Evolutionary conservation across 2,113 vertebrate genomes (phyloP).

Genomic region (Pelusios castaneus): DNA sequence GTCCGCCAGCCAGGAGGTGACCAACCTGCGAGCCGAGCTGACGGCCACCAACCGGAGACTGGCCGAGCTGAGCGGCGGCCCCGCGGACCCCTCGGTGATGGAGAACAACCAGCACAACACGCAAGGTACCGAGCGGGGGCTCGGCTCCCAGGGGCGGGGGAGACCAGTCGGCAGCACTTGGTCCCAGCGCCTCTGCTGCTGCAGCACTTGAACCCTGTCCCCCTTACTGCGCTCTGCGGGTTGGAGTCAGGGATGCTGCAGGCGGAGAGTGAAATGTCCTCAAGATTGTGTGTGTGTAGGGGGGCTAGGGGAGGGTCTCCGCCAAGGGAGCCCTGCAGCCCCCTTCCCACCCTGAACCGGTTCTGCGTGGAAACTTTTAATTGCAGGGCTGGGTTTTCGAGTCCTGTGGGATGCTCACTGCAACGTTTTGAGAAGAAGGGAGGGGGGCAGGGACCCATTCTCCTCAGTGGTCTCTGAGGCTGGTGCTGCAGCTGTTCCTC

Average conservation of each 20-base stretch:
- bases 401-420: not conserved
- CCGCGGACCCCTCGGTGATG: constrained; percentile 69
- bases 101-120: constrained; percentile 85
- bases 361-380: not conserved
- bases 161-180: too few species aligned
- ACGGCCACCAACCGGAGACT: constrained; percentile 89
- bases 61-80: constrained; percentile 83
- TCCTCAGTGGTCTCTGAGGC: not conserved
- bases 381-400: not conserved
- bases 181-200: not conserved
- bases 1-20: constrained; percentile 92
- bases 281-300: not conserved
- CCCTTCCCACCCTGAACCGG: not conserved
- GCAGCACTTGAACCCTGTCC: too few species aligned
- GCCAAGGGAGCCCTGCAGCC: not conserved
- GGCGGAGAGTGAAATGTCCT: not conserved
- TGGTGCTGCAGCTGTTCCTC: too few species aligned
- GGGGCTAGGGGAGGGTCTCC: not conserved
- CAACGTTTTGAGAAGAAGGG: not conserved
- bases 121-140: constrained; percentile 77
- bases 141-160: too few species aligned
- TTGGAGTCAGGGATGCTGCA: not conserved
- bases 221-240: too few species aligned
- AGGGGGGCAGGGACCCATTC: not conserved
- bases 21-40: constrained; percentile 91